Evolutionary conservation across 2,113 vertebrate species (phyloP), one percentile per base, ranked within the genome.

Genomic region (Corythoichthys haematopterus): DNA sequence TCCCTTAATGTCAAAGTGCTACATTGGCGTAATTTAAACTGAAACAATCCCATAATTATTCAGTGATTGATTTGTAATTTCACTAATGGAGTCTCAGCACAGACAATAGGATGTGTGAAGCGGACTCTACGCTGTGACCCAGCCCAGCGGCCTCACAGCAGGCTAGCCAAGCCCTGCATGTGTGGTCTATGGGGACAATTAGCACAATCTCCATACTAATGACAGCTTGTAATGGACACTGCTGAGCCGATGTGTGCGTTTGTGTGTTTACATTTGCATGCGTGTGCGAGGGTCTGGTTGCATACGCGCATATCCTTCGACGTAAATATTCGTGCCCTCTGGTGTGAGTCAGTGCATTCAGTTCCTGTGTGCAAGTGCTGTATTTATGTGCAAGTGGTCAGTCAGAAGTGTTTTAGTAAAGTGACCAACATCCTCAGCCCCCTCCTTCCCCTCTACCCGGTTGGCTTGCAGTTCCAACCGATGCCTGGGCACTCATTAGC

Each of bases 141-240:
- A 53, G 73, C 57, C 64, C 77, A 68, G 55, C 61, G 64, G 73
- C 45, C 71, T 76, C 80, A 4, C 80, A 72, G 79, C 35, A 46
- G 65, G 75, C 76, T 87, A 70, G 80, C 81, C n/a, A 74, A 78
- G 81, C 68, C 16, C 84, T 65, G 87, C 84, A 70, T 89, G 90
- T 92, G 89, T 90, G 91, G 90, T 91, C 89, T 84, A 74, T 70
- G 63, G 87, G 85, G 88, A 87, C 88, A 91, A 91, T 92, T 89
- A 91, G 86, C 78, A 68, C 81, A 84, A 90, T 92, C 88, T 88
- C 81, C 90, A 92, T 91, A 84, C 86, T 88, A 90, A 91, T 88
- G 80, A 81, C 53, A 16, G 76, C 43, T 84, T 79, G 87, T 88
- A 90, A 90, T 62, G 82, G 89, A 88, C 78, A 87, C 86, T 82